These are phyloP conservation scores for Carduelis carduelis DNA, from an alignment of 2,797 vertebrate genomes.

Conservation along the genomic window DNA sequence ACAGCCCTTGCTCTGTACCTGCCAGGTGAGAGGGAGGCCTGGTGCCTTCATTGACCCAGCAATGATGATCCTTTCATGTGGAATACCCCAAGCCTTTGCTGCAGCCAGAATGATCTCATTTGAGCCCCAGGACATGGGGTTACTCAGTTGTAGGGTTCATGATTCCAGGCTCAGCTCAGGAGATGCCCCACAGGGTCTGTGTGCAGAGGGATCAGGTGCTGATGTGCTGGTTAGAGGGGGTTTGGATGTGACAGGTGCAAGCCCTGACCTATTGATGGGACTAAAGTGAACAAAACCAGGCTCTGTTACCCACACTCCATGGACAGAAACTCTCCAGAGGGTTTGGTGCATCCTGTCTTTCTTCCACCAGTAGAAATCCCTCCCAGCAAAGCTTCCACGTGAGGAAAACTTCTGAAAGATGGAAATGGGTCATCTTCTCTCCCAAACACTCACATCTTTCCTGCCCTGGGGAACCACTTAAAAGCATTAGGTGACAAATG, in stretches of 20 bases:
- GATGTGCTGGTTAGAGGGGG: too few relatives aligned
- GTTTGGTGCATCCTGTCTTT: neutral
- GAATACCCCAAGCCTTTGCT: neutral
- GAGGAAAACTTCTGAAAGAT: neutral
- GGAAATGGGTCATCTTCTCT: neutral
- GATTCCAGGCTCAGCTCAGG: neutral
- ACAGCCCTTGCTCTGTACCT: neutral
- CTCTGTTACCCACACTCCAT: neutral
- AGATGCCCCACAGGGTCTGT: neutral
- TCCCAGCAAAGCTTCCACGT: neutral
- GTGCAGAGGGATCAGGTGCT: fast-evolving
- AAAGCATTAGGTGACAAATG: conserved; percentile 25
- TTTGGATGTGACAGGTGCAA: neutral
- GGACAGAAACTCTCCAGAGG: neutral
- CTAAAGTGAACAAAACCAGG: neutral
- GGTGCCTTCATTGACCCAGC: too few relatives aligned
- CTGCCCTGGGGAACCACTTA: neutral
- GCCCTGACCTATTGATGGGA: neutral
- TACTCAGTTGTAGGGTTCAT: neutral
- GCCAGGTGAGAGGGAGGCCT: neutral
- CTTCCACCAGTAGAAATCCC: neutral
- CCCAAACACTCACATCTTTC: neutral
- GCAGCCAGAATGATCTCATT: neutral
- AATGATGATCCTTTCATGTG: neutral
- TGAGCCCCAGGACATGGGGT: neutral